A percentile compares a stretch with the other conserved stretches of the same genome.
Conservation (phyloP, 2,888 invertebrate genomes). For the Argynnis bischoffii region DNA sequence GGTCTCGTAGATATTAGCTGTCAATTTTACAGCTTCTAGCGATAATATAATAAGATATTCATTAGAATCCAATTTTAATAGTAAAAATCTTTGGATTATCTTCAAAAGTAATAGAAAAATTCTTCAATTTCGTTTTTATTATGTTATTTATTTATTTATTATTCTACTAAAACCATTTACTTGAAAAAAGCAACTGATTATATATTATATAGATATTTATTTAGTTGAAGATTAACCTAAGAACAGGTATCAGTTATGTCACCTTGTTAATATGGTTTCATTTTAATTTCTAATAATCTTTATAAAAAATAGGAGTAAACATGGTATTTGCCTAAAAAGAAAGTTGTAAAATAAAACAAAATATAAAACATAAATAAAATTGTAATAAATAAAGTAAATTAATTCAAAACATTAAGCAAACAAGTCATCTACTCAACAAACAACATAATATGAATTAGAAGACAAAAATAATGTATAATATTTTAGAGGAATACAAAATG, state of each 20-base stretch:
- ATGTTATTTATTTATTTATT: too few species aligned
- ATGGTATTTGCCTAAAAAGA: too few species aligned
- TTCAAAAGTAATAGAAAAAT: too few species aligned
- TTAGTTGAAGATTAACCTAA: too few species aligned
- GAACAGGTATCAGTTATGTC: too few species aligned
- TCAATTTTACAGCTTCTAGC: conserved; percentile 1
- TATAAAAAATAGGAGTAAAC: neutral
- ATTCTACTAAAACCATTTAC: too few species aligned
- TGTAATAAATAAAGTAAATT: conserved; percentile 19
- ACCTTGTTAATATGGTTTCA: too few species aligned
- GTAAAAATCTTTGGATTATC: neutral
- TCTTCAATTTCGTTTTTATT: too few species aligned
- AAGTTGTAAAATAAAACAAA: conserved; percentile 13
- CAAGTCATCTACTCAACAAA: conserved; percentile 11
- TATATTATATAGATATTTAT: too few species aligned
- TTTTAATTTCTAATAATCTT: neutral
- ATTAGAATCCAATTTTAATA: neutral
- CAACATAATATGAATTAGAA: conserved; percentile 7
- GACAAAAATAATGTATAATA: conserved; percentile 25
- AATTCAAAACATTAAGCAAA: conserved; percentile 8
- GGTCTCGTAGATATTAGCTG: conserved; percentile 55
- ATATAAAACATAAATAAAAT: conserved; percentile 15
- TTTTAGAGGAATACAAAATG: conserved; percentile 33
- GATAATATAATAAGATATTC: neutral
- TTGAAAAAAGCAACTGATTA: too few species aligned